Base-by-base conservation (phyloP, 2,888 invertebrate species). In the Panzeria rudis region DNA sequence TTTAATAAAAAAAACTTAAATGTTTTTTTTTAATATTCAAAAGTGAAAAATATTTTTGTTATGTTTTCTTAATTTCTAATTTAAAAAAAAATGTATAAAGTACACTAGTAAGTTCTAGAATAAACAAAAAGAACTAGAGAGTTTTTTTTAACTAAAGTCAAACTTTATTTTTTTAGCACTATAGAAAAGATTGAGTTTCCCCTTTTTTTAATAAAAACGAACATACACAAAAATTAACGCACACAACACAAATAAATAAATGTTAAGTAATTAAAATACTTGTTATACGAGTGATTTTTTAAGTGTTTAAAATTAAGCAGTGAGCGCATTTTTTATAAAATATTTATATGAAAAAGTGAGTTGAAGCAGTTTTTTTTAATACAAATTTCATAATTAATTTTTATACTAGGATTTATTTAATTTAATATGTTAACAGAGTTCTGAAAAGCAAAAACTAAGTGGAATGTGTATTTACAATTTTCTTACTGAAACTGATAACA, bases 151-250 rank as follows among this genome's bases (percentile, higher is more conserved):
- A 84, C 64, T 81, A 84, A 84, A 81, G 77, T 84, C 68, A 68
- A 61, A 81, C 71, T 84, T 81, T 76, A 76, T 25, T 66, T 68
- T 29, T 78, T 75, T 84, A 80, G 59, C 79, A 64, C 79, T 68
- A 83, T 59, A 69, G 50, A 75, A 56, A 59, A 75, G 41, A 56
- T 50, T 29, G 8, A 32, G 15, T 25, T 11, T 64, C 11, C n/a
- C n/a, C 23, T 11, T 13, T 62, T 71, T 47, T 32, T 41, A 50
- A 73, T 35, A 87, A 87, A 88, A 87, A 89, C 85, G 88, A 87
- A 87, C 87, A 89, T 87, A 68, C 66, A 76, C 62, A 75, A 83
- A 84, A 73, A 81, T 20, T 54, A 59, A 80, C 78, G 71, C 81
- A 78, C 73, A 84, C 86, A 86, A 84, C 73, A 84, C 73, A 84